phyloP scores from a whole-genome alignment of 2,888 invertebrate species.

The Deroplatys truncata region DNA sequence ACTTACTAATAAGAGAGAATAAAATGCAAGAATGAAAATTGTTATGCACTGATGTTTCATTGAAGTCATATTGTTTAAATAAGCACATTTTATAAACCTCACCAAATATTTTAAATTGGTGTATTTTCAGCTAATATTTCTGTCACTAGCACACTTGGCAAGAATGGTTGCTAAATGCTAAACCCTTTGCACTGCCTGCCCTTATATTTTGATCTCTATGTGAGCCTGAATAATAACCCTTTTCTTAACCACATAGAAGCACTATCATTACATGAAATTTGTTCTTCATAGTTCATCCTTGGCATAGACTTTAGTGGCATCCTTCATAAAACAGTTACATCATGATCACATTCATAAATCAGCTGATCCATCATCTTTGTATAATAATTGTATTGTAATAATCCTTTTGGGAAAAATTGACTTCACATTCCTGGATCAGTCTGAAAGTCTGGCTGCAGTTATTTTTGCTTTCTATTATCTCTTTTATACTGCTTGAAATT shows the following conservation, averaged over 20 bases:
- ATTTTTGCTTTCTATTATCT: neutral
- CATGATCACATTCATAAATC: neutral
- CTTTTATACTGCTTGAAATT: neutral
- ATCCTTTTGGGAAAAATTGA: neutral
- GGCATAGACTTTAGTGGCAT: neutral
- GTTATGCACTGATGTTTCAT: neutral
- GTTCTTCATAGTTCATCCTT: neutral
- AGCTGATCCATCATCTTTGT: neutral
- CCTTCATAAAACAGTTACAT: neutral
- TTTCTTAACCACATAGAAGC: neutral
- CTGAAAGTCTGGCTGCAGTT: neutral
- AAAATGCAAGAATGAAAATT: neutral
- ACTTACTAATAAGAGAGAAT: neutral
- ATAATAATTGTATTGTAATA: neutral
- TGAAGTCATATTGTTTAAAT: too few relatives aligned
- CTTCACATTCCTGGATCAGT: neutral
- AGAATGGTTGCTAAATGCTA: neutral
- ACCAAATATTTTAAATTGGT: neutral
- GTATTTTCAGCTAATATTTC: neutral
- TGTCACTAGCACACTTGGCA: neutral
- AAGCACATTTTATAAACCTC: neutral
- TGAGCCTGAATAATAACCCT: neutral
- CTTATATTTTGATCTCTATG: neutral
- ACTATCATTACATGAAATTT: neutral
- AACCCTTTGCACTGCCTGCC: neutral